A percentile compares a stretch with the other conserved stretches of the same genome.
Evolutionary conservation across 1,140 invertebrate genomes (phyloP).

Genomic region (Rhagoletis zephyria): DNA sequence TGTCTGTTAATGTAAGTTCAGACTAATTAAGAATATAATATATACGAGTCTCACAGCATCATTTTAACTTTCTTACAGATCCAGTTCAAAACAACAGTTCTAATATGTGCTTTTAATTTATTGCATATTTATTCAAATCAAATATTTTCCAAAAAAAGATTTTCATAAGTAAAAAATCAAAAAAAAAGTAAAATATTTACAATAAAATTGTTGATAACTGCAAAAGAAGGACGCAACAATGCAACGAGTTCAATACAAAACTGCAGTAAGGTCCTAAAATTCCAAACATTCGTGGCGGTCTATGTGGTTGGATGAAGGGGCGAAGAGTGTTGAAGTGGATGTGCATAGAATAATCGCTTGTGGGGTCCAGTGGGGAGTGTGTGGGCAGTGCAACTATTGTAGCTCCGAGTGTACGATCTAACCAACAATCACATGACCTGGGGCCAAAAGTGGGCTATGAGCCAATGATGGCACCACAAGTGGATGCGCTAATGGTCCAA

Average conservation of each 20-base stretch:
- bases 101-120: not conserved
- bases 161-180: not conserved
- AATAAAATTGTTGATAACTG: not conserved
- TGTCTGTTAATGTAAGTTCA: too few species aligned
- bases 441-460: not conserved
- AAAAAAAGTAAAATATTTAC: not conserved
- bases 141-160: not conserved
- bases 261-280: not conserved
- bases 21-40: too few species aligned
- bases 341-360: not conserved
- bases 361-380: not conserved
- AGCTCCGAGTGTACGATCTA: not conserved
- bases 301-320: not conserved
- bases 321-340: not conserved
- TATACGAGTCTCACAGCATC: too few species aligned
- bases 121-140: slow-evolving; percentile 43
- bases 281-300: not conserved
- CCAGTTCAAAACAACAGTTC: too few species aligned
- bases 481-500: not conserved
- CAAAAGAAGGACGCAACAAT: slow-evolving; percentile 1
- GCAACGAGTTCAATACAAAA: slow-evolving; percentile 12
- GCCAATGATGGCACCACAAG: not conserved
- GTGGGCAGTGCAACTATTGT: not conserved
- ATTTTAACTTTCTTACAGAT: too few species aligned
- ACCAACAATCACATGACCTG: not conserved